Percentiles rank a stretch among this genome's conserved stretches.
Conservation (phyloP, 2,888 invertebrate species). For the Dorcus hopei region DNA sequence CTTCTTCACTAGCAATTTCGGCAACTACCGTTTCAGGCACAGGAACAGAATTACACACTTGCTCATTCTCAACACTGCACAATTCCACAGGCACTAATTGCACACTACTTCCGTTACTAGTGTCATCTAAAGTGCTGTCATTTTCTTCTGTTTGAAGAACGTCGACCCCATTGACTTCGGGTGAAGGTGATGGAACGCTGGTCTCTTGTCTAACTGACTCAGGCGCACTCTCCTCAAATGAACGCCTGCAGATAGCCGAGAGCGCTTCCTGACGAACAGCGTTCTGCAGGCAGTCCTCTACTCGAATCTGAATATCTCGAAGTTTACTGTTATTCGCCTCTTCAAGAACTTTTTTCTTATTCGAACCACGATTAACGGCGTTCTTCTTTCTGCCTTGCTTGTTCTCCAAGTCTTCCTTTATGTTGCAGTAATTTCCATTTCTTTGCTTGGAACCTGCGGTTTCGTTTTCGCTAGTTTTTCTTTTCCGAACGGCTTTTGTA, state of each 20-base stretch:
- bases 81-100: constrained; percentile 34
- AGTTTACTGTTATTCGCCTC: constrained; percentile 49
- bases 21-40: constrained; percentile 32
- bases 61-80: constrained; percentile 30
- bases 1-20: constrained; percentile 56
- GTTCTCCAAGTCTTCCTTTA: constrained; percentile 46
- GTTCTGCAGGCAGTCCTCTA: constrained; percentile 47
- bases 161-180: background rate
- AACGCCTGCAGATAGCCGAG: constrained; percentile 34
- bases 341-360: constrained; percentile 48
- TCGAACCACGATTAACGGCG: constrained; percentile 36
- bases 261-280: constrained; percentile 31
- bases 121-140: constrained; percentile 34
- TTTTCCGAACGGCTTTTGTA: constrained; percentile 36
- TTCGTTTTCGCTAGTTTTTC: constrained; percentile 44
- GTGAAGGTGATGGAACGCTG: background rate
- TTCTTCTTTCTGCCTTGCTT: constrained; percentile 39
- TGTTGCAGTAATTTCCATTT: constrained; percentile 31
- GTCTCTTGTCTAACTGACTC: constrained; percentile 10
- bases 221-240: constrained; percentile 27
- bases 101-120: constrained; percentile 38
- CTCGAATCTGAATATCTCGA: constrained; percentile 45
- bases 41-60: constrained; percentile 31
- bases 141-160: constrained; percentile 17
- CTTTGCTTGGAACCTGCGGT: constrained; percentile 30